Base-by-base conservation (phyloP, 64 coral and sea anemone species). In the Montipora sp. region DNA sequence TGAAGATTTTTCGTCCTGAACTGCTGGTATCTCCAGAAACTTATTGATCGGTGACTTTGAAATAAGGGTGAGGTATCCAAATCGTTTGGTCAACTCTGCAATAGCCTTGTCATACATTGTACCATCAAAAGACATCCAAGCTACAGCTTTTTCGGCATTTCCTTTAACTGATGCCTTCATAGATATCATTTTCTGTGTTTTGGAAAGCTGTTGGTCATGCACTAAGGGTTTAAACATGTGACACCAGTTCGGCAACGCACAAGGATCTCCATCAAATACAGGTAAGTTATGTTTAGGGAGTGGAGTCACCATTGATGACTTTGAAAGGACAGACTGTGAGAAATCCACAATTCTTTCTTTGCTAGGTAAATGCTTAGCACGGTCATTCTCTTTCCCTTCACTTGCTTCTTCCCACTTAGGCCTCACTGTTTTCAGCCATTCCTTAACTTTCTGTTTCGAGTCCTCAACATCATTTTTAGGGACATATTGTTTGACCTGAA, bases 111-210 rank as follows among this genome's bases (percentile, higher is more conserved):
- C 47, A 23, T 87, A 87, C 84, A 73, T 87, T 12, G 66, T 48
- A 5, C 68, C 67, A 51, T 74, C 67, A 73, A 87, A 87, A 46
- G 75, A 65, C 84, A 87, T 51, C 49, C 84, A 66, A 23, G 84
- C 68, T 3, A 87, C 43, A 10, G 84, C 84, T 87, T 73, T 87
- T 68, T 87, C 84, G 3, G 48, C 84, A 24, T 47, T 21, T 51
- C 84, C 66, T n/a, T 48, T 36, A 36, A 36, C 1, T 36, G 36
- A 2, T 36, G 36, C 36, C 36, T 36, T 36, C 36, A 36, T 36
- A 36, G 36, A 36, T 36, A 36, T 36, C 36, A 36, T 36, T 36
- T 36, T 36, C 36, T 36, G 36, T 36, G 36, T 36, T 36, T 36
- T 36, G 36, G 2, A 55, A 51, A 87, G 47, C 5, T 5, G 65